Evolutionary conservation across 2,113 vertebrate genomes (phyloP), one percentile per base, ranked within the genome.

Genomic region (Ptychochromis oligacanthus): DNA sequence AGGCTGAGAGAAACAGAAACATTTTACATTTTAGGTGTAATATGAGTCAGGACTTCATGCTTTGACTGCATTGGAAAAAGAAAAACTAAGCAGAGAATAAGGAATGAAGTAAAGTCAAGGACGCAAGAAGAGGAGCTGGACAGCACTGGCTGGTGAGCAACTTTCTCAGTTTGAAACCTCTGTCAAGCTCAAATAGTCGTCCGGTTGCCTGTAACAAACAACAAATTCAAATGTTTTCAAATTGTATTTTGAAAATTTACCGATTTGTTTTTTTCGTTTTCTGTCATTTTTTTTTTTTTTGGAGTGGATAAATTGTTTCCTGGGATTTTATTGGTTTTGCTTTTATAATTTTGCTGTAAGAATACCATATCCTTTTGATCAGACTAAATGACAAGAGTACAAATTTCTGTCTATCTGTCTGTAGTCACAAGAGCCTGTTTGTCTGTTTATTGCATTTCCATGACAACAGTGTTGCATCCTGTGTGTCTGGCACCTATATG

Each of bases 371-470:
- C 65, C 24, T 20, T 28, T 34, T 34, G 46, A 24, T 6, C 46
- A 13, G 10, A 46, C 20, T 26, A 56, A 49, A 83, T 18, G 12
- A 74, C 38, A 55, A 43, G 34, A 77, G 57, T 4, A 20, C 14
- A 20, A 36, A 14, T 65, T 77, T 77, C n/a, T 38, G 28, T 83
- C 17, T 20, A 2, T 55, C 83, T 1, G 28, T 75, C 52, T 7
- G 1, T 6, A 52, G 56, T 65, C 1, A 4, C 4, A 2, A 58
- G n/a, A 76, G 54, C 82, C 56, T 88, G 83, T 91, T 86, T 89
- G 61, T 80, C 46, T 91, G 88, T 93, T 92, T 93, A 24, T 65
- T 70, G 15, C 3, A 90, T 95, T 88, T 87, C 94, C 83, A 90
- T 89, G 93, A n/a, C 83, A 49, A 92, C 92, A 9, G 3, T 0